These are phyloP conservation scores for Decapterus maruadsi DNA, from an alignment of 2,797 vertebrate species.

Conservation along the genomic window DNA sequence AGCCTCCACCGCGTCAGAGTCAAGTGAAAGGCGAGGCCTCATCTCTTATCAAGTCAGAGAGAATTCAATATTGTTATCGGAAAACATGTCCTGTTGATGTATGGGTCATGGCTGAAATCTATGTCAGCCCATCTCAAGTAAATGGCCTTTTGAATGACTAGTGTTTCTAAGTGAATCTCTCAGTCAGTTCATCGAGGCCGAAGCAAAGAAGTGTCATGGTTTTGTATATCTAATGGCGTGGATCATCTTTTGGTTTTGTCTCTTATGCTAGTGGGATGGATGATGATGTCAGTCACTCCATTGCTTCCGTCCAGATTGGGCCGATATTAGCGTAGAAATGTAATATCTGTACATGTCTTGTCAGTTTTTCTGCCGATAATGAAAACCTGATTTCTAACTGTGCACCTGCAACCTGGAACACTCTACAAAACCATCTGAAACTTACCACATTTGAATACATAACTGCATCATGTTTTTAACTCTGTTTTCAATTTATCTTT, in stretches of 20 bases:
- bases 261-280: too few relatives aligned
- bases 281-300: background rate
- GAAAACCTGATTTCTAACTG: too few relatives aligned
- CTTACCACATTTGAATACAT: too few relatives aligned
- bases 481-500: too few relatives aligned
- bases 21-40: constrained; percentile 44
- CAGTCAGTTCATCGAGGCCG: constrained; percentile 16
- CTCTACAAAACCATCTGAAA: too few relatives aligned
- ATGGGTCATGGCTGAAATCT: constrained; percentile 67
- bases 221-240: background rate
- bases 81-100: constrained; percentile 68
- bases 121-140: constrained; percentile 59
- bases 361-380: too few relatives aligned
- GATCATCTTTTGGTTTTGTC: constrained; percentile 2
- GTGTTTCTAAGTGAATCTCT: constrained; percentile 50
- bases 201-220: constrained; percentile 5
- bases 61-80: constrained; percentile 72
- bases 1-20: constrained; percentile 35
- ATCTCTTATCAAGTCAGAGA: constrained; percentile 64
- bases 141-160: constrained; percentile 72
- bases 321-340: too few relatives aligned
- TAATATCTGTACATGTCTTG: too few relatives aligned
- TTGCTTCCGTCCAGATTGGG: background rate
- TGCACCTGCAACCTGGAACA: too few relatives aligned
- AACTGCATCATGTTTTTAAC: too few relatives aligned